Percentiles rank a stretch among this genome's conserved stretches.
Conservation (phyloP, 2,888 invertebrate genomes). For the Pachymerium ferrugineum region DNA sequence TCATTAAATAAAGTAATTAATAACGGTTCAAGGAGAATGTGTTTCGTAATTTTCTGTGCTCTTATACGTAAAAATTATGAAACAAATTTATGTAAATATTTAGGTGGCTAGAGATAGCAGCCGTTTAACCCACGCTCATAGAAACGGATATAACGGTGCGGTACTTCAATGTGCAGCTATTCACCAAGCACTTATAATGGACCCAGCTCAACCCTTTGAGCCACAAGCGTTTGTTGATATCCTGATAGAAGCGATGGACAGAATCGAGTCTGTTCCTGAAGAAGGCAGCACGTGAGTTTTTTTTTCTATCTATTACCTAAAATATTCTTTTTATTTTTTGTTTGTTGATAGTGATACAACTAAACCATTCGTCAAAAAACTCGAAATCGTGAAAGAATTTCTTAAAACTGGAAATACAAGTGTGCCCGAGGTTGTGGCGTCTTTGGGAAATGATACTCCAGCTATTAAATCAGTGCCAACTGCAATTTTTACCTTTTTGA, state of each 20-base stretch:
- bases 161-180: slow-evolving; percentile 33
- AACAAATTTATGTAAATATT: background rate
- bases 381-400: slow-evolving; percentile 53
- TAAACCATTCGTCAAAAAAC: slow-evolving; percentile 55
- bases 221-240: slow-evolving; percentile 31
- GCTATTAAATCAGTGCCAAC: slow-evolving; percentile 31
- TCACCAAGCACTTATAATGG: slow-evolving; percentile 34
- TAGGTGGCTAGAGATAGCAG: slow-evolving; percentile 33
- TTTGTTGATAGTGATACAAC: slow-evolving; percentile 31
- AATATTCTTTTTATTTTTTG: background rate
- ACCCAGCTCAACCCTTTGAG: slow-evolving; percentile 32
- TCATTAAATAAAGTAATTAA: background rate
- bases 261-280: background rate
- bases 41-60: too few relatives aligned
- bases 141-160: slow-evolving; percentile 30
- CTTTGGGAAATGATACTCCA: slow-evolving; percentile 16
- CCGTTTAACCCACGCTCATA: slow-evolving; percentile 11
- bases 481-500: slow-evolving; percentile 34
- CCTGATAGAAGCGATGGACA: slow-evolving; percentile 34
- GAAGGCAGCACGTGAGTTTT: background rate
- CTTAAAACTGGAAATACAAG: slow-evolving; percentile 48
- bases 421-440: background rate
- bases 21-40: background rate
- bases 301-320: background rate
- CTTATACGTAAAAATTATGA: too few relatives aligned